phyloP scores from a whole-genome alignment of 2,888 invertebrate genomes.

The Chrysolina oricalcia region DNA sequence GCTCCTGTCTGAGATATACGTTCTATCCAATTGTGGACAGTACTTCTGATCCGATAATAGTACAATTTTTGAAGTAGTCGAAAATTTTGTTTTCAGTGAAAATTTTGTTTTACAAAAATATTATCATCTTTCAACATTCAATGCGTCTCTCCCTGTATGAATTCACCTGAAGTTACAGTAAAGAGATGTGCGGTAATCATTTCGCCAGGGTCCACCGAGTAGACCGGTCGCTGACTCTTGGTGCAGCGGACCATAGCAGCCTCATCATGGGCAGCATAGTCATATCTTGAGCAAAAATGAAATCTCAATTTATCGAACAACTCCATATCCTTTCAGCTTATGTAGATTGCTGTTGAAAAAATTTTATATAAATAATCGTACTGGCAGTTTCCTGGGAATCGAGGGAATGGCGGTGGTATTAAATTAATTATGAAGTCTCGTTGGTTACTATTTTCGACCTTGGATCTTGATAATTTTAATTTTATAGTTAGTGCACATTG shows the following conservation, averaged over 20 bases:
- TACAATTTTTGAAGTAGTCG: too few relatives aligned
- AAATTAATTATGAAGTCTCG: background rate
- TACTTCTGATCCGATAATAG: too few relatives aligned
- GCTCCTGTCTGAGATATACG: too few relatives aligned
- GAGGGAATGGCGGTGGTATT: background rate
- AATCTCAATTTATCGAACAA: conserved; percentile 32
- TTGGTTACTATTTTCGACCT: too few relatives aligned
- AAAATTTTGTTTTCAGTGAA: too few relatives aligned
- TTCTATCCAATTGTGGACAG: too few relatives aligned
- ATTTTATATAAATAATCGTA: background rate
- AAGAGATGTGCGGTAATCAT: conserved; percentile 59
- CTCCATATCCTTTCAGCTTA: conserved; percentile 12
- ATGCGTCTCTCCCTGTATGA: background rate
- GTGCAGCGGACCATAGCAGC: conserved; percentile 65
- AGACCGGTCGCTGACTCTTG: conserved; percentile 67
- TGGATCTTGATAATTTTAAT: too few relatives aligned
- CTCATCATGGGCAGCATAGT: conserved; percentile 57
- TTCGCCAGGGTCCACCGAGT: conserved; percentile 65
- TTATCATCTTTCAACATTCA: background rate
- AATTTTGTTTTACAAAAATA: too few relatives aligned
- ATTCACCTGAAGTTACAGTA: conserved; percentile 35
- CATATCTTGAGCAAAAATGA: conserved; percentile 58
- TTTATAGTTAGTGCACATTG: too few relatives aligned
- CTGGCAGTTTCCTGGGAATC: background rate
- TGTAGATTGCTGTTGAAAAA: background rate